Evolutionary conservation across 2,113 vertebrate species (phyloP), one percentile per base, ranked within the genome.

Genomic region (Cinclus cinclus): DNA sequence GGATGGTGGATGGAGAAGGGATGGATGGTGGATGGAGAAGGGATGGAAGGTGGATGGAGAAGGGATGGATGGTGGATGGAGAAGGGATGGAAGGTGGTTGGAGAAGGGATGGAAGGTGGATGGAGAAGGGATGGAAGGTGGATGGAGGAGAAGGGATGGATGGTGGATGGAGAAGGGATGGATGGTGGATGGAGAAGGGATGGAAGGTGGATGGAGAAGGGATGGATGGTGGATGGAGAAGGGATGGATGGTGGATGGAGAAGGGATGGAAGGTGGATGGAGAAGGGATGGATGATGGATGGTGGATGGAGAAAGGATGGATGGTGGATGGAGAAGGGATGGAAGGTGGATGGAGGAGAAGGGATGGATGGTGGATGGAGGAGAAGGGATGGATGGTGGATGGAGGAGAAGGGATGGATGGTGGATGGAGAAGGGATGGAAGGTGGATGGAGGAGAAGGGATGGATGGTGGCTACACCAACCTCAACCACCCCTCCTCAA

Each of bases 331-430:
- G 20, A 44, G 37, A 68, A 73, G 39, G 27, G n/a, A 65, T 20
- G 39, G 16, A 62, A 8, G 22, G 59, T 31, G 1, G 24, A 4
- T 50, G 44, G 44, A 31, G 42, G 10, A 27, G 30, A 13, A 16
- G 33, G 41, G 0, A 62, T 77, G 17, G 23, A 67, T 14, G n/a
- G 60, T 0, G 3, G 24, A 3, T 69, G 44, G 31, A 17, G 31
- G 6, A 17, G 31, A 5, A 19, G 23, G n/a, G n/a, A n/a, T n/a
- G 21, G 2, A 73, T n/a, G 39, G 23, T 2, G 30, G 16, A 1
- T 44, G 24, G 42, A 33, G 22, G 18, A 27, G 42, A 20, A 24
- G 21, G n/a, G n/a, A n/a, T n/a, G 23, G 6, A 23, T 44, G 30
- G 63, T 42, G 41, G 16, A 6, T 53, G 6, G 11, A 11, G 33